Percentiles rank a stretch among this genome's conserved stretches.
Conservation (phyloP, 2,797 vertebrate species). For the Cuniculus paca region DNA sequence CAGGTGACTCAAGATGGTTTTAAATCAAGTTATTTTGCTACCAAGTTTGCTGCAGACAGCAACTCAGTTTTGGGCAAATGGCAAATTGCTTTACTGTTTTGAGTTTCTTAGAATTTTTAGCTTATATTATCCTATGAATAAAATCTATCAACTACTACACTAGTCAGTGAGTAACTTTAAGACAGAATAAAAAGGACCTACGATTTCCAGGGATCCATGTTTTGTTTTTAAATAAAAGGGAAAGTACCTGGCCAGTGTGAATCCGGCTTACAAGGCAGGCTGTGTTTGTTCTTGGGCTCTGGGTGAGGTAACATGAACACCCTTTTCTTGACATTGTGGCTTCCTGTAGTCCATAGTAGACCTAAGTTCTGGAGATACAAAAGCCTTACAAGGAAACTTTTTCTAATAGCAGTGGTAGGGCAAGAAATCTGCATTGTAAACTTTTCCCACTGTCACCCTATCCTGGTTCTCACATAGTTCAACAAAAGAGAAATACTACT, state of each 20-base stretch:
- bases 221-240: neutral
- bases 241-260: neutral
- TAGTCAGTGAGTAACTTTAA: slow-evolving; percentile 29
- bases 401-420: neutral
- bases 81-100: slow-evolving; percentile 2
- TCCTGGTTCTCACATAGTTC: neutral
- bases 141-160: neutral
- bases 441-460: neutral
- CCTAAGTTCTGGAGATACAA: neutral
- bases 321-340: neutral
- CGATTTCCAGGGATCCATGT: neutral
- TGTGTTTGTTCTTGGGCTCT: neutral
- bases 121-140: neutral
- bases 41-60: neutral
- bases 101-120: neutral
- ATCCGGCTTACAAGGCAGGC: neutral
- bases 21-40: neutral
- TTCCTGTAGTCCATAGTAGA: neutral
- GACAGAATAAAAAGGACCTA: neutral
- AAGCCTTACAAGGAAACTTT: slow-evolving; percentile 13
- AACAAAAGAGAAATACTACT: neutral
- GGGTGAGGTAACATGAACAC: neutral
- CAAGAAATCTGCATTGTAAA: neutral
- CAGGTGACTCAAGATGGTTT: neutral
- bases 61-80: slow-evolving; percentile 42